These are phyloP conservation scores for Tenodera sinensis DNA, from an alignment of 2,888 invertebrate genomes.

Conservation along the genomic window DNA sequence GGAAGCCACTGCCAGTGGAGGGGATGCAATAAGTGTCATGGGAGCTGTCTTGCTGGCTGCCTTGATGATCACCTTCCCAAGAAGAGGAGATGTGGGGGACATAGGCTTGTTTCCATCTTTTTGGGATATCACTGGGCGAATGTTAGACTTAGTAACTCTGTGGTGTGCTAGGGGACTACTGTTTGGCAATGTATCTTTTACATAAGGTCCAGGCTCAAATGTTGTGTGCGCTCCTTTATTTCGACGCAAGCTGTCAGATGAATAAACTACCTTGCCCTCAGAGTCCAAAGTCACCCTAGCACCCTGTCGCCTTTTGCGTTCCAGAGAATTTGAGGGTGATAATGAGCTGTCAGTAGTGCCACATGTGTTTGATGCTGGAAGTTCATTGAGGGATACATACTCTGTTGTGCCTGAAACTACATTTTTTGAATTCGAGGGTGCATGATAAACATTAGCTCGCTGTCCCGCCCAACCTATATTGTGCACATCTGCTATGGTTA, in stretches of 20 bases:
- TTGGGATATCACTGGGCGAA: conserved; percentile 45
- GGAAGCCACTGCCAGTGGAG: conserved; percentile 13
- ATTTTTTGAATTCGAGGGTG: background rate
- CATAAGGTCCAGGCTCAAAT: conserved; percentile 80
- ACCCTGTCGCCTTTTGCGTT: conserved; percentile 59
- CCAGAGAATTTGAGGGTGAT: conserved; percentile 45
- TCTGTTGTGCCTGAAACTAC: conserved; percentile 51
- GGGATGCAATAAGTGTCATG: conserved; percentile 13
- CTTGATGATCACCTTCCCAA: conserved; percentile 61
- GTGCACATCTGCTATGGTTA: conserved; percentile 77
- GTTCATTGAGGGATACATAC: conserved; percentile 76
- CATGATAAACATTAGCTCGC: conserved; percentile 37
- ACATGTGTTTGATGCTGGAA: conserved; percentile 50
- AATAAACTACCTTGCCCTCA: conserved; percentile 83
- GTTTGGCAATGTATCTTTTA: conserved; percentile 13
- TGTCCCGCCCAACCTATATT: conserved; percentile 62
- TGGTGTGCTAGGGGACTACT: conserved; percentile 49
- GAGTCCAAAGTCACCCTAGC: conserved; percentile 80
- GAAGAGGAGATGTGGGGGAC: conserved; percentile 56
- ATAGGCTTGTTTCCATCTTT: background rate
- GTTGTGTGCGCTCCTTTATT: conserved; percentile 72
- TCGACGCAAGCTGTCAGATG: conserved; percentile 77
- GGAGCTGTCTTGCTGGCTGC: conserved; percentile 49
- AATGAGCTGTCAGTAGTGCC: conserved; percentile 28
- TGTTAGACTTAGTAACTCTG: conserved; percentile 43